Percentiles rank a stretch among this genome's conserved stretches.
Evolutionary conservation across 2,888 invertebrate genomes (phyloP).

Genomic region (Sthenelais limicola): DNA sequence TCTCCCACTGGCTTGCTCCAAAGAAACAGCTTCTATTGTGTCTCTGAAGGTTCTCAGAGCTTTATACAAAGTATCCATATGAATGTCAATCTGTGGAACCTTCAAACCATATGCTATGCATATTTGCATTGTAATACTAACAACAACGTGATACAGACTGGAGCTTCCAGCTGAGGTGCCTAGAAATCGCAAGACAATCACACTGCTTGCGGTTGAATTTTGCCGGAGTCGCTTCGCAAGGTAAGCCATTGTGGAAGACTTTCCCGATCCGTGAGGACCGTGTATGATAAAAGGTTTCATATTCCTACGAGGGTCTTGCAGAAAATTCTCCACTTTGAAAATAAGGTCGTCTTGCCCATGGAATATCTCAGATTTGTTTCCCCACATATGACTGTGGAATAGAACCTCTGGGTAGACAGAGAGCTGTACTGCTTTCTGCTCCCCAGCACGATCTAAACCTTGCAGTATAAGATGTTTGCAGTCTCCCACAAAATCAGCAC

Average conservation of each 20-base stretch:
- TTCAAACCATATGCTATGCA: conserved; percentile 47
- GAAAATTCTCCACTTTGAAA: conserved; percentile 40
- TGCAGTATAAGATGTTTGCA: conserved; percentile 45
- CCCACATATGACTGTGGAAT: conserved; percentile 42
- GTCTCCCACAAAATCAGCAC: conserved; percentile 46
- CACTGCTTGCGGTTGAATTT: conserved; percentile 43
- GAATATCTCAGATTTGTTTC: conserved; percentile 19
- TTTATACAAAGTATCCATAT: conserved; percentile 44
- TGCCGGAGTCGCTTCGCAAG: conserved; percentile 32
- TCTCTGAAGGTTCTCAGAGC: conserved; percentile 45
- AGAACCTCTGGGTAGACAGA: conserved; percentile 43
- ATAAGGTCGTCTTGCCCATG: conserved; percentile 42
- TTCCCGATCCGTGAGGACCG: conserved; percentile 47
- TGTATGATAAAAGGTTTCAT: conserved; percentile 47
- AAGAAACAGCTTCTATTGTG: conserved; percentile 43
- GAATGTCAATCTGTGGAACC: conserved; percentile 37
- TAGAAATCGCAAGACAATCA: conserved; percentile 48
- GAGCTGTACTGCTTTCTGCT: not conserved
- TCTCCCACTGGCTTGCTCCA: conserved; percentile 37
- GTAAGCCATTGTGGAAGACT: conserved; percentile 43
- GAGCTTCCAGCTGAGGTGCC: conserved; percentile 42
- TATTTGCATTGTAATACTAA: conserved; percentile 49
- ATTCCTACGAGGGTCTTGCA: conserved; percentile 44
- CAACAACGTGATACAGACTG: conserved; percentile 43
- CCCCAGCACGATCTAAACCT: not conserved